Percentiles rank a stretch among this genome's conserved stretches.
phyloP scores from a whole-genome alignment of 2,888 invertebrate species.

The Peribatodes rhomboidaria region DNA sequence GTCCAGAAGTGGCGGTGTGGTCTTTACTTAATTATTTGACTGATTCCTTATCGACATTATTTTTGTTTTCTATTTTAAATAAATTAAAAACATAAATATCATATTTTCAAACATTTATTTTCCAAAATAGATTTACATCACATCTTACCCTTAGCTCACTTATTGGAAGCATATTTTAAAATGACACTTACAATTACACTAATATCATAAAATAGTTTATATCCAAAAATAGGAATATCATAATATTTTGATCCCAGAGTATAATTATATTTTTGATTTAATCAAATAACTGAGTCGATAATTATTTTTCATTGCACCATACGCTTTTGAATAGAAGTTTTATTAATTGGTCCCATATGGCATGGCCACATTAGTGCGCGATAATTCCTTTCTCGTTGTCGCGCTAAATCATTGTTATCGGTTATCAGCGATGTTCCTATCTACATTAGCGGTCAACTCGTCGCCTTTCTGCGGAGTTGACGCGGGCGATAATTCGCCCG shows the following conservation, averaged over 20 bases:
- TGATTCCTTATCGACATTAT: too few species aligned
- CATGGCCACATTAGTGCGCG: too few species aligned
- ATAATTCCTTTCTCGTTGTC: too few species aligned
- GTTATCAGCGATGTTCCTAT: too few species aligned
- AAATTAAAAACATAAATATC: slow-evolving; percentile 20
- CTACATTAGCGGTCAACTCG: too few species aligned
- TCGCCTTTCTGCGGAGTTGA: too few species aligned
- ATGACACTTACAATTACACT: slow-evolving; percentile 34
- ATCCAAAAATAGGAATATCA: slow-evolving; percentile 29
- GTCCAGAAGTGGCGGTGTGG: too few species aligned
- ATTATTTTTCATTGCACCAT: neutral
- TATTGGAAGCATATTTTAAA: slow-evolving; percentile 54
- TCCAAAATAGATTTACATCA: slow-evolving; percentile 55
- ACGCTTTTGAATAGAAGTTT: neutral
- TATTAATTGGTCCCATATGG: too few species aligned
- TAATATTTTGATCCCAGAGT: slow-evolving; percentile 18
- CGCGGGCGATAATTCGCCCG: too few species aligned
- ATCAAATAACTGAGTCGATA: neutral
- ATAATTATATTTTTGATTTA: neutral
- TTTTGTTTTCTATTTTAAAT: too few species aligned
- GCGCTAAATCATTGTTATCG: too few species aligned
- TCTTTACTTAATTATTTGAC: too few species aligned
- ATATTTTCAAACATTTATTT: slow-evolving; percentile 42
- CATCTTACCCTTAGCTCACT: slow-evolving; percentile 42
- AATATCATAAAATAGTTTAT: slow-evolving; percentile 18